Percentiles rank a stretch among this genome's conserved stretches.
Conservation (phyloP, 1,140 invertebrate species). For the Megalopta genalis region DNA sequence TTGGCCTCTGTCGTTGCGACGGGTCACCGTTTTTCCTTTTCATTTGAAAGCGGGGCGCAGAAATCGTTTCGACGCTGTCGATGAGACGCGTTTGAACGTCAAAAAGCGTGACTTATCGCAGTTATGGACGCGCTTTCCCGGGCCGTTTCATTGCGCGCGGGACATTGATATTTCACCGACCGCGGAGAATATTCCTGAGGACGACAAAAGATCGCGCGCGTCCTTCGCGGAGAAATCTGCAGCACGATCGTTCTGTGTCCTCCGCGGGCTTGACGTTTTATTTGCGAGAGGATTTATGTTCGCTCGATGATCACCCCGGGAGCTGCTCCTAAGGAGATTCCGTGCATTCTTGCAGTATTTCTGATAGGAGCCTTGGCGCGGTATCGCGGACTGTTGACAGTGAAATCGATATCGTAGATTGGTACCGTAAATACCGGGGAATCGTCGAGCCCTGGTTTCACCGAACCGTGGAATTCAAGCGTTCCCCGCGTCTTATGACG, state of each 20-base stretch:
- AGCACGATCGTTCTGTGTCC: not conserved
- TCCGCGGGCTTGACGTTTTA: not conserved
- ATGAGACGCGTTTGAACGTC: slow-evolving; percentile 1
- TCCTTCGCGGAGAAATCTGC: not conserved
- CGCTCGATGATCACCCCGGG: not conserved
- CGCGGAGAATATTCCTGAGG: not conserved
- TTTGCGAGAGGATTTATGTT: not conserved
- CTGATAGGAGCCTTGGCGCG: not conserved
- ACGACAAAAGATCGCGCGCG: not conserved
- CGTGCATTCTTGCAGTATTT: not conserved
- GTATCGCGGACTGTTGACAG: not conserved
- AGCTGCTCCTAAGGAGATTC: not conserved
- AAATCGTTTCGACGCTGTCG: not conserved
- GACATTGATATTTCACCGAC: not conserved
- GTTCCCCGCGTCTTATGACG: not conserved
- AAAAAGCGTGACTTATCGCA: not conserved
- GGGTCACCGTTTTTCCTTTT: not conserved
- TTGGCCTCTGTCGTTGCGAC: too few relatives aligned
- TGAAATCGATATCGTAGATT: slow-evolving; percentile 14
- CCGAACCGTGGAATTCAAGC: not conserved
- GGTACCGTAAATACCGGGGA: slow-evolving; percentile 7
- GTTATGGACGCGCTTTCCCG: not conserved
- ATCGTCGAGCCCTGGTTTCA: slow-evolving; percentile 10
- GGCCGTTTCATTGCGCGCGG: not conserved
- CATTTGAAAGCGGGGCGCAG: not conserved